Evolutionary conservation across 1,140 invertebrate species (phyloP).

Genomic region (Atopsyche davidsoni): DNA sequence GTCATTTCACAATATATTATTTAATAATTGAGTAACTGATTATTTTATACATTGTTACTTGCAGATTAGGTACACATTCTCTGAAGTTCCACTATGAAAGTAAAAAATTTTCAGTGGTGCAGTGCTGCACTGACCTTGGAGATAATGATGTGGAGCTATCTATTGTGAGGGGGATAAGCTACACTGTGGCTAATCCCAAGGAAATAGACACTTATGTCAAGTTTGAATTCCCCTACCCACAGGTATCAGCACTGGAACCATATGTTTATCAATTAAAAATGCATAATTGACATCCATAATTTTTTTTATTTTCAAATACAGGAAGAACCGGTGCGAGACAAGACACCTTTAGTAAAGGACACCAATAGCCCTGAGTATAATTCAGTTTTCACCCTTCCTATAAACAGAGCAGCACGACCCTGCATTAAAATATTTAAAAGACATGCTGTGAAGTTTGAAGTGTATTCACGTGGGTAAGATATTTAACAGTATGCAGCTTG

Average conservation of each 20-base stretch:
- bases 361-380: slow-evolving; percentile 88
- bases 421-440: slow-evolving; percentile 83
- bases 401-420: slow-evolving; percentile 70
- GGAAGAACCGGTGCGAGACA: slow-evolving; percentile 72
- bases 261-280: slow-evolving; percentile 4
- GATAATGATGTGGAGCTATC: slow-evolving; percentile 87
- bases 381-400: slow-evolving; percentile 68
- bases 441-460: slow-evolving; percentile 82
- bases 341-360: slow-evolving; percentile 72
- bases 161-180: slow-evolving; percentile 82
- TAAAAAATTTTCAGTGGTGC: slow-evolving; percentile 81
- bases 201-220: slow-evolving; percentile 93
- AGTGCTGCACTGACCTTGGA: slow-evolving; percentile 88
- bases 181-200: slow-evolving; percentile 75
- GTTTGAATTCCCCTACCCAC: slow-evolving; percentile 88
- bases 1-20: background rate
- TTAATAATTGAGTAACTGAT: background rate
- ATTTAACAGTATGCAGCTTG: slow-evolving; percentile 12
- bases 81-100: slow-evolving; percentile 94
- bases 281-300: background rate
- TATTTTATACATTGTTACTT: slow-evolving; percentile 7
- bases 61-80: slow-evolving; percentile 48
- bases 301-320: slow-evolving; percentile 34
- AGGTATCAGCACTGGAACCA: too few species aligned
- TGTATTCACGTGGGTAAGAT: slow-evolving; percentile 88